Conservation (phyloP, 2,113 vertebrate genomes). For the Ornithorhynchus anatinus region DNA sequence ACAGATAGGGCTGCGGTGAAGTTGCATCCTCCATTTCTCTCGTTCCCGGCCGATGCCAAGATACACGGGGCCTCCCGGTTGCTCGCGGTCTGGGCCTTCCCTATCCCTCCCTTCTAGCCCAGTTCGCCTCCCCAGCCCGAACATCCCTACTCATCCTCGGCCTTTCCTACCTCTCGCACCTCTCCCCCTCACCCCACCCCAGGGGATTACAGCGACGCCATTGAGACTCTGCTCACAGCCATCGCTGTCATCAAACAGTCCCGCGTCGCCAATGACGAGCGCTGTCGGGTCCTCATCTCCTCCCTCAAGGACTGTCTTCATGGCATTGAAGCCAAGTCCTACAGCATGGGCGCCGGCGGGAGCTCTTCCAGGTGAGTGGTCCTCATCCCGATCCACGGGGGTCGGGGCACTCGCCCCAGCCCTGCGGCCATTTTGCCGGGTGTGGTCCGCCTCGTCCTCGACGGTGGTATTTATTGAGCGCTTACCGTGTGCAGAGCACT, state of each 20-base stretch:
- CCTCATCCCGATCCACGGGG: no score
- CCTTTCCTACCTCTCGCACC: conserved; percentile 7
- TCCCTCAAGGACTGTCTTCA: conserved; percentile 95
- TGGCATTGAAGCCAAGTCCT: conserved; percentile 90
- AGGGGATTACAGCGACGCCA: conserved; percentile 89
- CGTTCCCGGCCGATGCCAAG: background rate
- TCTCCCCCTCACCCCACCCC: background rate
- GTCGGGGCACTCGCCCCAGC: no score
- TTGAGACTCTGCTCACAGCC: conserved; percentile 92
- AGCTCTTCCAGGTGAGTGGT: conserved; percentile 78
- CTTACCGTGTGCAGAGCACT: background rate
- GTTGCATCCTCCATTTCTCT: background rate
- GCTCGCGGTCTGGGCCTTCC: background rate
- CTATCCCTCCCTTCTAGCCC: background rate
- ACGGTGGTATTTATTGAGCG: background rate
- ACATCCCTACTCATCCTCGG: conserved; percentile 18
- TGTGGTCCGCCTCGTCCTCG: rapidly evolving
- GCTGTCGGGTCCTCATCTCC: conserved; percentile 89
- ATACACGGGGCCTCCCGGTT: background rate
- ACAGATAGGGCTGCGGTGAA: no score
- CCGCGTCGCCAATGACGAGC: conserved; percentile 86
- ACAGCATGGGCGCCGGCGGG: conserved; percentile 71
- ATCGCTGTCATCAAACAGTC: conserved; percentile 97
- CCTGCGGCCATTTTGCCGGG: rapidly evolving
- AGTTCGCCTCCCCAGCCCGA: background rate